Evolutionary conservation across 2,797 vertebrate species (phyloP).

Genomic region (Paedocypris micromegethes): DNA sequence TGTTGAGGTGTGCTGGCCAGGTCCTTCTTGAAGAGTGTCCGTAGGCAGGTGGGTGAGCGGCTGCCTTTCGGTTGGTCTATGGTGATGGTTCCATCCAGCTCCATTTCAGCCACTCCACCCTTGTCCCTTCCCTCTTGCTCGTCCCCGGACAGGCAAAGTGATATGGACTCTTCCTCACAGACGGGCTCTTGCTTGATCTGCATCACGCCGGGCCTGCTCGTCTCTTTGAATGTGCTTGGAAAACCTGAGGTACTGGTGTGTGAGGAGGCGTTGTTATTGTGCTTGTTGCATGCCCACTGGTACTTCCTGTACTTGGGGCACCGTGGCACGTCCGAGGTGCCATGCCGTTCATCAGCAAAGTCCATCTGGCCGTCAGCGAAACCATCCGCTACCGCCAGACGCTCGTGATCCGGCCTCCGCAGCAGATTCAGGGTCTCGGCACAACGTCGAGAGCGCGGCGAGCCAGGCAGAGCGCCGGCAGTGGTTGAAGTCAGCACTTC

Average conservation of each 20-base stretch:
- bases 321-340: constrained; percentile 75
- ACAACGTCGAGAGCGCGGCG: constrained; percentile 72
- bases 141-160: constrained; percentile 86
- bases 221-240: constrained; percentile 91
- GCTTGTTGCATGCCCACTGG: constrained; percentile 97
- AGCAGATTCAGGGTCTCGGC: constrained; percentile 68
- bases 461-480: constrained; percentile 66
- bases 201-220: constrained; percentile 62
- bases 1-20: constrained; percentile 83
- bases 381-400: constrained; percentile 68
- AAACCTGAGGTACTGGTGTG: constrained; percentile 98
- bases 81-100: constrained; percentile 75
- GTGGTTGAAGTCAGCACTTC: constrained; percentile 75
- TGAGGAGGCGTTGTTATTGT: constrained; percentile 90
- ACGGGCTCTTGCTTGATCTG: constrained; percentile 93
- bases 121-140: constrained; percentile 81
- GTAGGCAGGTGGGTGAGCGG: constrained; percentile 81
- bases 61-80: constrained; percentile 66
- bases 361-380: constrained; percentile 75
- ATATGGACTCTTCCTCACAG: constrained; percentile 82
- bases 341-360: constrained; percentile 70
- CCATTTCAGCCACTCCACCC: constrained; percentile 81
- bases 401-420: constrained; percentile 68
- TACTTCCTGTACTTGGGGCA: constrained; percentile 99
- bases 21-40: constrained; percentile 84